Percentiles rank a stretch among this genome's conserved stretches.
These are phyloP conservation scores for Eulemur rubriventer DNA, from an alignment of 2,797 vertebrate species.

Conservation along the genomic window DNA sequence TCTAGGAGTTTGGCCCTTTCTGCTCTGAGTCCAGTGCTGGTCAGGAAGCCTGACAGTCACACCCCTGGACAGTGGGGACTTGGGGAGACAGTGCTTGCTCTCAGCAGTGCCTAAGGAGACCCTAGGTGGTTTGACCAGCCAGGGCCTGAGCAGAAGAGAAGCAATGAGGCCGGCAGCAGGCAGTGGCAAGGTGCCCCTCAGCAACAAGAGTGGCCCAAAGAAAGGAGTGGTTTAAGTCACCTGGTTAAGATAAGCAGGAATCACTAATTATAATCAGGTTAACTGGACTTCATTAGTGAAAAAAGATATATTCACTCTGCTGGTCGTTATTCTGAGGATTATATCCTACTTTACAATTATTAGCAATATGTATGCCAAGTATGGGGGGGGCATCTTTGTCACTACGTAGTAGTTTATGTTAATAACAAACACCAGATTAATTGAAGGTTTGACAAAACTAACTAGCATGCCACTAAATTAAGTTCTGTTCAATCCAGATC, in stretches of 20 bases:
- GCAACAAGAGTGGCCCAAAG: neutral
- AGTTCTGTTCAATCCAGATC: neutral
- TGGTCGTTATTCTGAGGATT: neutral
- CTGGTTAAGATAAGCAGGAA: neutral
- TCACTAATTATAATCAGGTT: neutral
- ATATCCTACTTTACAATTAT: neutral
- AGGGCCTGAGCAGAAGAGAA: neutral
- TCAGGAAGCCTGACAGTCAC: neutral
- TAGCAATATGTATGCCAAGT: neutral
- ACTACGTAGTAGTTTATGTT: neutral
- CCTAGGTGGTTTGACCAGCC: too few species aligned
- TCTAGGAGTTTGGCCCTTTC: neutral
- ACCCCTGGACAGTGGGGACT: neutral
- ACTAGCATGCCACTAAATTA: neutral
- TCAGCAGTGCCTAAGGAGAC: neutral
- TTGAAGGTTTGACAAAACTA: neutral
- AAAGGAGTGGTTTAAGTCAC: neutral
- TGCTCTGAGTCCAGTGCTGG: neutral
- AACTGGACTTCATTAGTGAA: neutral
- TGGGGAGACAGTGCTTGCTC: fast-evolving
- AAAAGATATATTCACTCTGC: neutral
- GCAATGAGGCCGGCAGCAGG: too few species aligned
- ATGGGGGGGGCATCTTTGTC: neutral
- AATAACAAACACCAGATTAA: neutral
- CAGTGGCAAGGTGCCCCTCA: neutral